Evolutionary conservation across 1,140 invertebrate genomes (phyloP).

Genomic region (Eriosoma lanigerum): DNA sequence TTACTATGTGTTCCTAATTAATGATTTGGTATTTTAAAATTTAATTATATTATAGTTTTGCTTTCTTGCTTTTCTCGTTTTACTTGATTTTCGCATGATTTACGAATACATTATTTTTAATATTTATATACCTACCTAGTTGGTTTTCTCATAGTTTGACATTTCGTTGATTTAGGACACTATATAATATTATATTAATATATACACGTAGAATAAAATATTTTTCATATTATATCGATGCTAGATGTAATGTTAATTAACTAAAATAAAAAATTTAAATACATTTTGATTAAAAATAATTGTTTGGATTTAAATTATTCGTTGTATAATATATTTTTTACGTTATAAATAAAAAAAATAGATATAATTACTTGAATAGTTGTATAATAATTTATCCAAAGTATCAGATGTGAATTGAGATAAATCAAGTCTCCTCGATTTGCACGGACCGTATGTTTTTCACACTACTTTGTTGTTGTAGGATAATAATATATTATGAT

Average conservation of each 20-base stretch:
- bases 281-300: not conserved
- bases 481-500: no score
- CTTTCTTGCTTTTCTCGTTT: no score
- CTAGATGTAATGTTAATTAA: not conserved
- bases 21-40: no score
- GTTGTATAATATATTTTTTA: conserved; percentile 14
- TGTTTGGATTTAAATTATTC: not conserved
- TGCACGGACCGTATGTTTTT: not conserved
- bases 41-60: no score
- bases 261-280: not conserved
- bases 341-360: not conserved
- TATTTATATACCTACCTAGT: no score
- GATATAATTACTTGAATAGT: no score
- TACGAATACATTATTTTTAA: no score
- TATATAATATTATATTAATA: no score
- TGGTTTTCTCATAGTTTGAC: not conserved
- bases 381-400: not conserved
- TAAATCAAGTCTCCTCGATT: not conserved
- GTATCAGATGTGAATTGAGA: not conserved
- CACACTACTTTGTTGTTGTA: no score
- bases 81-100: no score
- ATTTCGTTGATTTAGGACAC: not conserved
- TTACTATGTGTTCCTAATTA: no score
- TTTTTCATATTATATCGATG: not conserved
- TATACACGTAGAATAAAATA: no score